These are phyloP conservation scores for Lepeophtheirus salmonis DNA, from an alignment of 1,140 invertebrate species.

Conservation along the genomic window DNA sequence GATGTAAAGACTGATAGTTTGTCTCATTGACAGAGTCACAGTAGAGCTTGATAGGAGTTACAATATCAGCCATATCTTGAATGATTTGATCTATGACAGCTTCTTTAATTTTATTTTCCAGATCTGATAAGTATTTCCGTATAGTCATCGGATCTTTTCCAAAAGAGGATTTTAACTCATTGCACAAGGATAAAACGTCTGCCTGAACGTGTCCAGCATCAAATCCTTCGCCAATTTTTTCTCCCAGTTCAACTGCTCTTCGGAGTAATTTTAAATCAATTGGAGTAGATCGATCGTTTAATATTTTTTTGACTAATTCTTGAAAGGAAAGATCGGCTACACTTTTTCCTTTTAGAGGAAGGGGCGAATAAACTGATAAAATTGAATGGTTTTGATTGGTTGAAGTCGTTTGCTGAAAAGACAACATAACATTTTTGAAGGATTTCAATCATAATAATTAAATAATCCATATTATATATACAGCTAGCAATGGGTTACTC, in stretches of 20 bases:
- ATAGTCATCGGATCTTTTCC: background rate
- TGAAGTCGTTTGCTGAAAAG: too few relatives aligned
- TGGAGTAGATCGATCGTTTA: background rate
- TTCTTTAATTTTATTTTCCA: constrained; percentile 76
- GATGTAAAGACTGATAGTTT: background rate
- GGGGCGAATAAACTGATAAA: too few relatives aligned
- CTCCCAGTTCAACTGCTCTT: background rate
- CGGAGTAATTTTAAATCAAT: background rate
- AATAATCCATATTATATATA: too few relatives aligned
- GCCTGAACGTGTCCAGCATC: background rate
- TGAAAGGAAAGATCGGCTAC: constrained; percentile 18
- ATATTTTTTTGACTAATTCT: constrained; percentile 13
- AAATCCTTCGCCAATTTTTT: constrained; percentile 7
- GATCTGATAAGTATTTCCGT: constrained; percentile 45
- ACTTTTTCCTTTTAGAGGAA: too few relatives aligned
- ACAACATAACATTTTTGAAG: too few relatives aligned
- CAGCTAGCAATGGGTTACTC: too few relatives aligned
- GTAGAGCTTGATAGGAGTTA: constrained; percentile 78
- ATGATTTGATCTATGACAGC: constrained; percentile 85
- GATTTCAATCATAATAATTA: too few relatives aligned
- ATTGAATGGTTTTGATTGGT: too few relatives aligned
- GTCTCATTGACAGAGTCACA: background rate
- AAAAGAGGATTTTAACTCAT: background rate
- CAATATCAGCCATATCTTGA: constrained; percentile 94
- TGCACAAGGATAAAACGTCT: background rate